phyloP scores from a whole-genome alignment of 2,888 invertebrate species.

The Bellardia pandia region DNA sequence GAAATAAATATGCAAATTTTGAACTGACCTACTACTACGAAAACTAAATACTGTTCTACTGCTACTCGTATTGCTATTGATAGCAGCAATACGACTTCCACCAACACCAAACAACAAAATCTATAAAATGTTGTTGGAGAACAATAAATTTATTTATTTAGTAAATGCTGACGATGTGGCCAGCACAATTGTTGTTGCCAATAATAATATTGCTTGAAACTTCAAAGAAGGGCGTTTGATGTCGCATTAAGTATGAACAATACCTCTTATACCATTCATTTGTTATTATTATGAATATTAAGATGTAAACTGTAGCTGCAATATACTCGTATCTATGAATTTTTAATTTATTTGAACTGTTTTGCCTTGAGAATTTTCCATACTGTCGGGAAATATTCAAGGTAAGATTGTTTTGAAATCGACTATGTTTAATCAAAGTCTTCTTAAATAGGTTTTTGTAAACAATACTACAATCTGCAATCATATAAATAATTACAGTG shows the following conservation, averaged over 20 bases:
- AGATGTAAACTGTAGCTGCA: neutral
- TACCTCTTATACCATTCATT: too few species aligned
- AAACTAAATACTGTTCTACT: neutral
- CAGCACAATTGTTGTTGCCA: neutral
- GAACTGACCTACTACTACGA: conserved; percentile 75
- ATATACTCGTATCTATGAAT: neutral
- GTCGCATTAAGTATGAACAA: too few species aligned
- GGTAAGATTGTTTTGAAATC: neutral
- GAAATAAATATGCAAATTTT: conserved; percentile 79
- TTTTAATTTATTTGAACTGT: neutral
- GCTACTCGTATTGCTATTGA: neutral
- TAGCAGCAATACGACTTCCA: neutral
- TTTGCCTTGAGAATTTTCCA: neutral
- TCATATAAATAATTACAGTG: too few species aligned
- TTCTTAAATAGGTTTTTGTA: neutral
- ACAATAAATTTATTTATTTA: conserved; percentile 35
- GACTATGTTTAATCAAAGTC: neutral
- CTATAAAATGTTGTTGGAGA: conserved; percentile 1
- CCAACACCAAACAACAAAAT: neutral
- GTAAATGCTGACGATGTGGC: neutral
- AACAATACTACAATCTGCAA: too few species aligned
- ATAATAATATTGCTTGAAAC: neutral
- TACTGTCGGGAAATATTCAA: neutral
- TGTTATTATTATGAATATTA: neutral
- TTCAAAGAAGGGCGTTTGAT: neutral